These are phyloP conservation scores for Elysia crispata DNA, from an alignment of 2,888 invertebrate species.

Conservation along the genomic window DNA sequence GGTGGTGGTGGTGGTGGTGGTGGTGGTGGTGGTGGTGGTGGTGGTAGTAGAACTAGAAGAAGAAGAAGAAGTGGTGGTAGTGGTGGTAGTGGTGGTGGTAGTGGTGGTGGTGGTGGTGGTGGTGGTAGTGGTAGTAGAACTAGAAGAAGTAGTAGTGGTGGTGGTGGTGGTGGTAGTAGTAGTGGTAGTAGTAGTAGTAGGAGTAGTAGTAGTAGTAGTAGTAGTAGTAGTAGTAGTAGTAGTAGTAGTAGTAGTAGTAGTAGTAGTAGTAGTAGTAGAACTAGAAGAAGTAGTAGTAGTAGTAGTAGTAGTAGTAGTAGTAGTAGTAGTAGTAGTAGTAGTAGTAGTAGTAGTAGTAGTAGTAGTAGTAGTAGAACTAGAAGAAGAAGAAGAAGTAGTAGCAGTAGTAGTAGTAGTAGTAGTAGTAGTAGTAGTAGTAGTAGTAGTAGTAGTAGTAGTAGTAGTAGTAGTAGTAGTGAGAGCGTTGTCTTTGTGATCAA, in stretches of 20 bases:
- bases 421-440: not conserved
- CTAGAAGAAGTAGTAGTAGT: slow-evolving; percentile 6
- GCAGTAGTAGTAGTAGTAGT: not conserved
- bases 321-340: slow-evolving; percentile 19
- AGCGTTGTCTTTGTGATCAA: too few relatives aligned
- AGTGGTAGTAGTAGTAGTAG: slow-evolving; percentile 13
- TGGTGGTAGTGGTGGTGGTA: slow-evolving; percentile 1
- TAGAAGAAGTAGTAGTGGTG: slow-evolving; percentile 1
- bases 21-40: not conserved
- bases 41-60: not conserved
- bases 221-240: slow-evolving; percentile 19
- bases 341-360: slow-evolving; percentile 19
- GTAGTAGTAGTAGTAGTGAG: not conserved
- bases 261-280: slow-evolving; percentile 16
- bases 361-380: slow-evolving; percentile 7
- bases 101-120: not conserved
- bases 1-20: not conserved
- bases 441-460: not conserved
- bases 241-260: slow-evolving; percentile 16
- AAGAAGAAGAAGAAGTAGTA: not conserved
- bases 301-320: slow-evolving; percentile 16
- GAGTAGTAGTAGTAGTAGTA: slow-evolving; percentile 15
- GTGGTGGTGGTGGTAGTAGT: slow-evolving; percentile 5
- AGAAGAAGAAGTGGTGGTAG: not conserved
- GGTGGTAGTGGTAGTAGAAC: not conserved